Conservation (phyloP, 2,113 vertebrate species). For the Aptenodytes forsteri region DNA sequence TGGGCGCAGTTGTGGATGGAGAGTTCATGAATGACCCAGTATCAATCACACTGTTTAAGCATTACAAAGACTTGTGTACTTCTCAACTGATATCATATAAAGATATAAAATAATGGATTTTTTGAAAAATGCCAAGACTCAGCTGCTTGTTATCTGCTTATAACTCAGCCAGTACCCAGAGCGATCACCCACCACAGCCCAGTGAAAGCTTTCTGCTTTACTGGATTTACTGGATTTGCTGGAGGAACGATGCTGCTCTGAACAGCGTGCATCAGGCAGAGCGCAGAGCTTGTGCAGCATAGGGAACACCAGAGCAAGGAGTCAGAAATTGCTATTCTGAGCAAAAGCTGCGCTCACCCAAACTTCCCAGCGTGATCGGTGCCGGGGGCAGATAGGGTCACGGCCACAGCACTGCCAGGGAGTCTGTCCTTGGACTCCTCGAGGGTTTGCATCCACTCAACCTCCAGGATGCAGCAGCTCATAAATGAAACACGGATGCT, state of each 20-base stretch:
- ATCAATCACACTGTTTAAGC: neutral
- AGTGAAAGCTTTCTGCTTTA: neutral
- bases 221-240: neutral
- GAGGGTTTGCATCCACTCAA: neutral
- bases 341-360: neutral
- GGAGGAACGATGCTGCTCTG: neutral
- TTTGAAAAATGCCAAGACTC: neutral
- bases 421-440: neutral
- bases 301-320: neutral
- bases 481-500: neutral
- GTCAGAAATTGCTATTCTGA: neutral
- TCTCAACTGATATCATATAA: neutral
- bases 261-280: accelerated
- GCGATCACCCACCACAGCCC: neutral
- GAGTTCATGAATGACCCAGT: neutral
- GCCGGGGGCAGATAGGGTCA: accelerated
- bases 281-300: neutral
- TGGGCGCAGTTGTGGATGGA: accelerated
- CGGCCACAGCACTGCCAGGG: neutral
- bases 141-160: neutral
- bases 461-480: neutral
- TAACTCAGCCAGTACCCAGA: neutral
- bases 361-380: accelerated
- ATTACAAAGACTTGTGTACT: no score
- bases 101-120: neutral